A percentile compares a stretch with the other conserved stretches of the same genome.
These are phyloP conservation scores for Corynorhinus townsendii DNA, from an alignment of 2,113 vertebrate genomes.

Conservation along the genomic window DNA sequence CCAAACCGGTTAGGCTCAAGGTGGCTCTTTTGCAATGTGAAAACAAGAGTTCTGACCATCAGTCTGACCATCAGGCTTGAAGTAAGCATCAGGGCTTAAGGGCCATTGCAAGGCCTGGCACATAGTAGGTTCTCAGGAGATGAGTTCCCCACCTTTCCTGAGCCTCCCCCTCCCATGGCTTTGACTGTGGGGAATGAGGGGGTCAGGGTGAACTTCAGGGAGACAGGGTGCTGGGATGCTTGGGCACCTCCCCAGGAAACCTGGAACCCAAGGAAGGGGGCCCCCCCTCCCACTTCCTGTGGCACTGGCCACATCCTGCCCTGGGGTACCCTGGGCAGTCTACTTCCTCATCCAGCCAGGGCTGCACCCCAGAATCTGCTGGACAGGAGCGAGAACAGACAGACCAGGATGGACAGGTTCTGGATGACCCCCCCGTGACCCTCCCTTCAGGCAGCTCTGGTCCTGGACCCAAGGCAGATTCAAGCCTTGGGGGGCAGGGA, in stretches of 20 bases:
- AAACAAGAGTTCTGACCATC: not conserved
- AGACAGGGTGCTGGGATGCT: not conserved
- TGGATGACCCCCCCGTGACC: not conserved
- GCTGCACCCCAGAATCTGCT: not conserved
- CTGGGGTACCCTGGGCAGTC: not conserved
- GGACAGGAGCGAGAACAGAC: not conserved
- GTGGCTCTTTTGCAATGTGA: not conserved
- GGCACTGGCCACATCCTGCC: not conserved
- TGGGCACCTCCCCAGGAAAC: not conserved
- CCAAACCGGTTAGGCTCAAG: not conserved
- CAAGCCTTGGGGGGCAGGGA: not conserved
- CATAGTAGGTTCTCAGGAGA: not conserved
- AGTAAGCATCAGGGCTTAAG: not conserved
- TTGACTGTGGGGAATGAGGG: not conserved
- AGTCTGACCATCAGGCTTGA: not conserved
- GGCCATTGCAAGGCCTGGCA: no score
- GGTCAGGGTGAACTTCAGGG: not conserved
- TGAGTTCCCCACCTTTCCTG: not conserved
- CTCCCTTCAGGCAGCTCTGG: not conserved
- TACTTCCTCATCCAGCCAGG: not conserved
- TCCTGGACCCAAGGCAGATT: accelerated
- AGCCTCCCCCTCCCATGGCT: not conserved
- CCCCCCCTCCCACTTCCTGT: not conserved
- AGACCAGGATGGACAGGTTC: not conserved
- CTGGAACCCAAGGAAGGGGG: not conserved